A percentile compares a stretch with the other conserved stretches of the same genome.
phyloP scores from a whole-genome alignment of 1,140 invertebrate genomes.

The Heliconius melpomene region DNA sequence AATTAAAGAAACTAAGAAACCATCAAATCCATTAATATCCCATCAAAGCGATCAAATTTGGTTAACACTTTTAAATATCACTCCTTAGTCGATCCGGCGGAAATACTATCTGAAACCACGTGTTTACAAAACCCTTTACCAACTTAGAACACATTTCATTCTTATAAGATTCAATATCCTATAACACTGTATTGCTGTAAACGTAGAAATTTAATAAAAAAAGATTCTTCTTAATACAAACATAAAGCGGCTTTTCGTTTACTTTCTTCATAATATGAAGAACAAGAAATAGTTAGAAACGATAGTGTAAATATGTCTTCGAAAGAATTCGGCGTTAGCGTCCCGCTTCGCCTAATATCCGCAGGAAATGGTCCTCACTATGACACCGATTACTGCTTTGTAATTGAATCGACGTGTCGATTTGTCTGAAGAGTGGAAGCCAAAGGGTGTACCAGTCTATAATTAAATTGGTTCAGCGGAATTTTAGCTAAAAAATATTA shows the following conservation, averaged over 20 bases:
- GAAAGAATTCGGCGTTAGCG: conserved; percentile 59
- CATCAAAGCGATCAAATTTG: conserved; percentile 67
- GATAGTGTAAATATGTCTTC: conserved; percentile 68
- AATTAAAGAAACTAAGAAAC: conserved; percentile 40
- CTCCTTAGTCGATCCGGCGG: conserved; percentile 62
- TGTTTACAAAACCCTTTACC: conserved; percentile 46
- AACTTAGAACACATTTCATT: conserved; percentile 23
- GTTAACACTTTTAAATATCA: conserved; percentile 63
- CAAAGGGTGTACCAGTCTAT: conserved; percentile 32
- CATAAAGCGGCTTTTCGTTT: conserved; percentile 32
- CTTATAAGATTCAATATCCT: conserved; percentile 36
- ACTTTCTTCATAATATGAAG: conserved; percentile 13
- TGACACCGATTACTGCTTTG: conserved; percentile 66
- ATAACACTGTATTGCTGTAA: conserved; percentile 16
- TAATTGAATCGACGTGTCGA: conserved; percentile 75
- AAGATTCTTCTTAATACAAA: conserved; percentile 28
- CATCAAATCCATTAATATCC: conserved; percentile 56
- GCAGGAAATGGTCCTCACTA: conserved; percentile 65
- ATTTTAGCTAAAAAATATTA: not conserved
- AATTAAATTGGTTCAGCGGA: conserved; percentile 20
- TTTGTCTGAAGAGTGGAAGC: conserved; percentile 56
- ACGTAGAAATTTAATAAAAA: not conserved
- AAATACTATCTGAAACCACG: conserved; percentile 57
- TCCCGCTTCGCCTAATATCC: conserved; percentile 69
- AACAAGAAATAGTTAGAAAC: conserved; percentile 50